Base-by-base conservation (phyloP, 1,140 invertebrate species). In the Littorina saxatilis region DNA sequence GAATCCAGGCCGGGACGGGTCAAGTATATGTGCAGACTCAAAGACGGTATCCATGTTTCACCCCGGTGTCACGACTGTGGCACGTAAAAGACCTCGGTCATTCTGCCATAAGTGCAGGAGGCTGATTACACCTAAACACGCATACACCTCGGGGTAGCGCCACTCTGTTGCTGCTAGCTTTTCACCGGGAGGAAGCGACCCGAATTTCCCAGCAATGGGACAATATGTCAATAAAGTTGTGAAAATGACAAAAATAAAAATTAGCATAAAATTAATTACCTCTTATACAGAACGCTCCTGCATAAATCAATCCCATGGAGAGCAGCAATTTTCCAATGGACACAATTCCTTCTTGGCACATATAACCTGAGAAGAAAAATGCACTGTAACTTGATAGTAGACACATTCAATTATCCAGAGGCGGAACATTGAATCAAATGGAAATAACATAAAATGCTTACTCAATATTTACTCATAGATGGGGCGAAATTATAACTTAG, bases 131-230 rank as follows among this genome's bases (percentile, higher is more conserved):
- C n/a, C n/a, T n/a, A n/a, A n/a, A n/a, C n/a, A n/a, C n/a, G n/a
- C n/a, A n/a, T n/a, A n/a, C n/a, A n/a, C n/a, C n/a, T n/a, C n/a
- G n/a, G n/a, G n/a, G n/a, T n/a, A n/a, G n/a, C n/a, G n/a, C n/a
- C n/a, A n/a, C n/a, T n/a, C n/a, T n/a, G n/a, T n/a, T n/a, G n/a
- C n/a, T n/a, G n/a, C n/a, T n/a, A n/a, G n/a, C n/a, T n/a, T n/a
- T n/a, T n/a, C n/a, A n/a, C n/a, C n/a, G n/a, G n/a, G n/a, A n/a
- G n/a, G n/a, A 0, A 95, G 95, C 0, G 95, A 92, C 0, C 94
- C 91, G 0, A 96, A 89, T 63, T 96, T 93, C 58, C 95, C 90
- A 1, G 95, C 94, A 70, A 96, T 85, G 83, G 47, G 85, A 81
- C 81, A 88, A 88, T 43, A 89, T 84, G 63, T 88, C 81, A 91